A percentile compares a stretch with the other conserved stretches of the same genome.
phyloP scores from a whole-genome alignment of 2,888 invertebrate species.

The Amaurobius ferox region DNA sequence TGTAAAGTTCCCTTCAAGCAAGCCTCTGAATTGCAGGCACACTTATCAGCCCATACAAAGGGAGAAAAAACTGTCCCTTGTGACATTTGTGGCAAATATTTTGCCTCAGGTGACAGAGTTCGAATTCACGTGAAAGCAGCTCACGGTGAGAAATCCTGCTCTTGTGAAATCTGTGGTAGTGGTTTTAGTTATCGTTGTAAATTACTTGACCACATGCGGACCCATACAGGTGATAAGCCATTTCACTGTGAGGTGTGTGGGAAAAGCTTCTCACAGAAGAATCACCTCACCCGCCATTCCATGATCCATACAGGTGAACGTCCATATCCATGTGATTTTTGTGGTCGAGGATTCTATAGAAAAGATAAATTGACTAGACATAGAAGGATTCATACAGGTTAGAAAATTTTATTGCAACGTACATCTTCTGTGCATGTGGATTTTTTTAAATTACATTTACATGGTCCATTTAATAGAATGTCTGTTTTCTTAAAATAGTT shows the following conservation, averaged over 20 bases:
- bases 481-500: no score
- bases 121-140: slow-evolving; percentile 74
- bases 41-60: slow-evolving; percentile 74
- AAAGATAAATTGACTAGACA: slow-evolving; percentile 75
- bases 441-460: neutral
- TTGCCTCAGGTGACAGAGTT: slow-evolving; percentile 74
- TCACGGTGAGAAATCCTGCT: slow-evolving; percentile 75
- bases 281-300: slow-evolving; percentile 75
- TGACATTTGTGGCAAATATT: slow-evolving; percentile 75
- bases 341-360: slow-evolving; percentile 75
- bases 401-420: slow-evolving; percentile 5
- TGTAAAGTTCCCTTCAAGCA: slow-evolving; percentile 75
- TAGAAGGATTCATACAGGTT: slow-evolving; percentile 73
- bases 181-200: slow-evolving; percentile 75
- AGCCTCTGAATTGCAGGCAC: slow-evolving; percentile 75
- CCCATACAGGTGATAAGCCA: slow-evolving; percentile 75
- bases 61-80: slow-evolving; percentile 75
- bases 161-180: slow-evolving; percentile 75
- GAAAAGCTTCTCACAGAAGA: slow-evolving; percentile 75
- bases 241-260: slow-evolving; percentile 75
- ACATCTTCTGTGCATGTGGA: neutral
- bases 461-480: no score
- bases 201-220: slow-evolving; percentile 75
- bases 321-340: slow-evolving; percentile 75
- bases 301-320: slow-evolving; percentile 75